Conservation (phyloP, 64 coral and sea anemone species). For the Platygyra sinensis region DNA sequence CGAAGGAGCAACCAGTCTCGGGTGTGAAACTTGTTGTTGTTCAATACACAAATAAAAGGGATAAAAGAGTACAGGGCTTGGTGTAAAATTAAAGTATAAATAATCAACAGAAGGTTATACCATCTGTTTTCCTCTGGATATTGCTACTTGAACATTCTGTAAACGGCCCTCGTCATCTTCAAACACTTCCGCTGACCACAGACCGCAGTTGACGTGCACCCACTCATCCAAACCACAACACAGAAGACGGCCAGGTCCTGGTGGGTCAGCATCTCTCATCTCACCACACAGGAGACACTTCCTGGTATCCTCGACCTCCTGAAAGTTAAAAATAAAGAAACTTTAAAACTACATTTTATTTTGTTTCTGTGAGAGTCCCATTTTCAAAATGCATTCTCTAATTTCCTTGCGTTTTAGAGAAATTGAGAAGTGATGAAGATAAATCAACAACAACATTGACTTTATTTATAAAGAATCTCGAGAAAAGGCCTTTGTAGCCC, state of each 20-base stretch:
- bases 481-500: too few species aligned
- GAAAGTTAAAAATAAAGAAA: background rate
- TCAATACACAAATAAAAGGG: too few species aligned
- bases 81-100: background rate
- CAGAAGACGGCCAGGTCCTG: constrained; percentile 75
- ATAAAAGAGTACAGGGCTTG: too few species aligned
- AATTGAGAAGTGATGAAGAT: too few species aligned
- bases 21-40: too few species aligned
- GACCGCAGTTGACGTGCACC: constrained; percentile 96
- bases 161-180: constrained; percentile 94
- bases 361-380: too few species aligned
- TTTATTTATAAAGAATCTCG: too few species aligned
- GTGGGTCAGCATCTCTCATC: constrained; percentile 62
- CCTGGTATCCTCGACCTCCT: constrained; percentile 54
- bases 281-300: constrained; percentile 86
- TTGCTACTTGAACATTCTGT: constrained; percentile 94
- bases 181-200: constrained; percentile 99
- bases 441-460: too few species aligned
- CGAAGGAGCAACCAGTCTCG: too few species aligned
- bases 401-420: too few species aligned
- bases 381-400: too few species aligned
- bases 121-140: constrained; percentile 94
- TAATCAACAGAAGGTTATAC: background rate
- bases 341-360: background rate
- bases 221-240: constrained; percentile 96